Base-by-base conservation (phyloP, 2,888 invertebrate genomes). In the Entomobrya multifasciata region DNA sequence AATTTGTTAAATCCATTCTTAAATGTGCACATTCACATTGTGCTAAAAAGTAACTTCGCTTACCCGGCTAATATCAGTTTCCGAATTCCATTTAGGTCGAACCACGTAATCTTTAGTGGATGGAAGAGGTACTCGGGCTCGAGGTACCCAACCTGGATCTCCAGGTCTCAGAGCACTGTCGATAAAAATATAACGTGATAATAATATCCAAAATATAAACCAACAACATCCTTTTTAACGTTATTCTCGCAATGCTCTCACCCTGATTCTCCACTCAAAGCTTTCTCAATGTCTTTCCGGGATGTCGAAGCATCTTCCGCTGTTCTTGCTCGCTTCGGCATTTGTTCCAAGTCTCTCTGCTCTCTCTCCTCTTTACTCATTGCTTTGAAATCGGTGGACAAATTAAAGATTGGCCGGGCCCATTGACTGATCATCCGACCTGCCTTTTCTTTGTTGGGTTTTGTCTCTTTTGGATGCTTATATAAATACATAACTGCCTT, bases 401-500 rank as follows among this genome's bases (percentile, higher is more conserved):
- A 94, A 94, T 99, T 98, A 93, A 99, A 99, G 90, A 99, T 99
- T 0, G 99, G 99, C 15, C 99, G 93, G 0, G 99, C 98, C 99
- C 99, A 99, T 93, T 98, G 98, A 89, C 97, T 98, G 90, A 99
- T 99, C 89, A 99, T 94, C 90, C 96, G 95, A 0, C 98, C 97
- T 87, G 98, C 98, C 79, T 96, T 94, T 92, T 96, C 96, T 92
- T 96, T 96, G 93, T 99, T 99, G 86, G 95, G 94, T 93, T 98
- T 98, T 0, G 97, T 97, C 94, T 99, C 99, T 93, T 96, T 97
- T 0, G 99, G 99, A 93, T 99, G 99, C 93, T 99, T 99, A 93
- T 98, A 99, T 77, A 99, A 94, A 93, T 99, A 99, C 99, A 99
- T 99, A 0, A 99, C 97, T 57, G 99, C 99, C 93, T 99, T 99